phyloP scores from a whole-genome alignment of 2,888 invertebrate species.

The Philonicus albiceps region DNA sequence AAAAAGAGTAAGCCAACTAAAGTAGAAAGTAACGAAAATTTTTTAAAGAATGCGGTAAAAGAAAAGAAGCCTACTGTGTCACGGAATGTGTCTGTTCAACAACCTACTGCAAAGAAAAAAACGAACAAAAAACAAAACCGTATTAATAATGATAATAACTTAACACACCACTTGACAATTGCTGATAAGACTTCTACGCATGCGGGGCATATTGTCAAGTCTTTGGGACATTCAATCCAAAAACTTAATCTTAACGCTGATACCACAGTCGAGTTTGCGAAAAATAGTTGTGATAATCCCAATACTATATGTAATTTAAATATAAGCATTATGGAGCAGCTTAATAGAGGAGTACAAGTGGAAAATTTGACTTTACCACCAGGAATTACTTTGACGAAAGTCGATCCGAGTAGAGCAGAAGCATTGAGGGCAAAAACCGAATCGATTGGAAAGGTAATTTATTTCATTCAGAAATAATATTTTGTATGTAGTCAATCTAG shows the following conservation, averaged over 20 bases:
- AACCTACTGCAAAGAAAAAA: neutral
- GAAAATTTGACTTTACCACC: conserved; percentile 75
- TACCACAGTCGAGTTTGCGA: conserved; percentile 46
- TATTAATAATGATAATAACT: neutral
- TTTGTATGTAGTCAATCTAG: too few relatives aligned
- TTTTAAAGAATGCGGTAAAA: neutral
- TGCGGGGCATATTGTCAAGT: conserved; percentile 42
- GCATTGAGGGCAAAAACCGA: conserved; percentile 60
- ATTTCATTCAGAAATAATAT: neutral
- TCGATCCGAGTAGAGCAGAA: conserved; percentile 67
- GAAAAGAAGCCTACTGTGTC: neutral
- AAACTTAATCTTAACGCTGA: conserved; percentile 47
- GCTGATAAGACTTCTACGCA: conserved; percentile 29
- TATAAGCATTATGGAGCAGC: conserved; percentile 63
- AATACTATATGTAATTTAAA: conserved; percentile 50
- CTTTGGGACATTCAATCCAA: conserved; percentile 47
- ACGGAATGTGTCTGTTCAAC: neutral
- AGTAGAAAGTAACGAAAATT: conserved; percentile 32
- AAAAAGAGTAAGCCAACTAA: conserved; percentile 46
- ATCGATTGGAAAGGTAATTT: conserved; percentile 58
- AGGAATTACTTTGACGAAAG: conserved; percentile 81
- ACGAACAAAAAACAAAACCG: conserved; percentile 15
- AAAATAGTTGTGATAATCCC: neutral
- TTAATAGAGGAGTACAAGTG: conserved; percentile 65
- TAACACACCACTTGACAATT: neutral